These are phyloP conservation scores for Lucifuga dentata DNA, from an alignment of 2,113 vertebrate species.

Conservation along the genomic window DNA sequence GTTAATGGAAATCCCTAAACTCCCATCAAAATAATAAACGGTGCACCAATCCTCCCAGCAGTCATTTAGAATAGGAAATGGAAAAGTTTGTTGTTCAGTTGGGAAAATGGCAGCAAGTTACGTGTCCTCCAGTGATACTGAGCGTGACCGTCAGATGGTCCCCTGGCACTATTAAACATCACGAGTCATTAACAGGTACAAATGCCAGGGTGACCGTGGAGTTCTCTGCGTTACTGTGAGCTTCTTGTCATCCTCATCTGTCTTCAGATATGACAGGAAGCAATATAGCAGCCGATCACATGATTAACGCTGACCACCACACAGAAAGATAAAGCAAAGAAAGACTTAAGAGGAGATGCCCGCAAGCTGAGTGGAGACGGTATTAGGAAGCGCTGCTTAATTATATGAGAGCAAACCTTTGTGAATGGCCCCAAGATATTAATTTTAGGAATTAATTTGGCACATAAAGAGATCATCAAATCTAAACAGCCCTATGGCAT, in stretches of 20 bases:
- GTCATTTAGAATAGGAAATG: constrained; percentile 28
- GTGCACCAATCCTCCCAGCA: constrained; percentile 25
- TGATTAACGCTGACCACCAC: constrained; percentile 28
- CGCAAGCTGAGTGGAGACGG: constrained; percentile 50
- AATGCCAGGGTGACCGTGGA: constrained; percentile 40
- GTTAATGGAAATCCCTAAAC: not conserved
- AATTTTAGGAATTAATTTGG: constrained; percentile 80
- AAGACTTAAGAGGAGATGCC: constrained; percentile 58
- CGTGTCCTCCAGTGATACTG: constrained; percentile 29
- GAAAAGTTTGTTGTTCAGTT: not conserved
- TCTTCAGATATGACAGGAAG: constrained; percentile 39
- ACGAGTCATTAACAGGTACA: constrained; percentile 70
- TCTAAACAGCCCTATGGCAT: constrained; percentile 71
- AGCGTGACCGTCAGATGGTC: constrained; percentile 45
- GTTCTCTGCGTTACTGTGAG: constrained; percentile 27
- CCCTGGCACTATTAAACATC: constrained; percentile 56
- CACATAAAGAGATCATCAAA: constrained; percentile 80
- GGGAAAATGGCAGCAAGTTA: not conserved
- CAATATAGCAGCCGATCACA: constrained; percentile 59
- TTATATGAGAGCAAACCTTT: constrained; percentile 77
- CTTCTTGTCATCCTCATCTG: constrained; percentile 40
- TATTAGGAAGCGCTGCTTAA: constrained; percentile 77
- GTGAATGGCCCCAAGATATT: constrained; percentile 76
- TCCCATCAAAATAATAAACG: constrained; percentile 60
- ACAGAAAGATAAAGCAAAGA: constrained; percentile 31